Evolutionary conservation across 2,797 vertebrate genomes (phyloP).

Genomic region (Hybognathus amarus): DNA sequence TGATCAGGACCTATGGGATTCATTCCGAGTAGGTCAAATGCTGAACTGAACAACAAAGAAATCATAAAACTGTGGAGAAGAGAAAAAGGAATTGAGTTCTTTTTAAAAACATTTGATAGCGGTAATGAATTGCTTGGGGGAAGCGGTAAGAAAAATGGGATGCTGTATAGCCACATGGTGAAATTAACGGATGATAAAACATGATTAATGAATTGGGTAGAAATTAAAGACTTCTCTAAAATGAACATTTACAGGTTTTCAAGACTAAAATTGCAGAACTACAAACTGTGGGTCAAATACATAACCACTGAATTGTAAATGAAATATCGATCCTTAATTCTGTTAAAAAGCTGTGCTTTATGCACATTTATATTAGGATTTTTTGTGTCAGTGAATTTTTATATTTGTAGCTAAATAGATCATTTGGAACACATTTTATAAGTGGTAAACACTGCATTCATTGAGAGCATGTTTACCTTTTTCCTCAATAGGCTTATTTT

Average conservation of each 20-base stretch:
- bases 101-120: constrained; percentile 30
- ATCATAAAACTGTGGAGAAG: constrained; percentile 13
- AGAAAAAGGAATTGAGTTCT: constrained; percentile 39
- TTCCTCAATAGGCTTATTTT: not conserved
- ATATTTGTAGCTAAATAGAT: not conserved
- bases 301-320: not conserved
- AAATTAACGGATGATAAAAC: constrained; percentile 42
- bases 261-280: not conserved
- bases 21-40: constrained; percentile 12
- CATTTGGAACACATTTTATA: not conserved
- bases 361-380: not conserved
- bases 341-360: not conserved
- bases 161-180: not conserved
- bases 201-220: constrained; percentile 32
- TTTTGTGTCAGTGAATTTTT: not conserved
- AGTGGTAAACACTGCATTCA: not conserved
- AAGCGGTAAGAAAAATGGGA: constrained; percentile 22
- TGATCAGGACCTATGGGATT: constrained; percentile 13
- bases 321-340: not conserved
- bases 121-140: constrained; percentile 35
- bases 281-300: constrained; percentile 9
- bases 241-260: no score
- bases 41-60: constrained; percentile 25
- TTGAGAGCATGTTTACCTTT: not conserved
- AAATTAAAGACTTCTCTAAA: constrained; percentile 12